Percentiles rank a stretch among this genome's conserved stretches.
These are phyloP conservation scores for Pyrocoelia pectoralis DNA, from an alignment of 2,888 invertebrate genomes.

Conservation along the genomic window DNA sequence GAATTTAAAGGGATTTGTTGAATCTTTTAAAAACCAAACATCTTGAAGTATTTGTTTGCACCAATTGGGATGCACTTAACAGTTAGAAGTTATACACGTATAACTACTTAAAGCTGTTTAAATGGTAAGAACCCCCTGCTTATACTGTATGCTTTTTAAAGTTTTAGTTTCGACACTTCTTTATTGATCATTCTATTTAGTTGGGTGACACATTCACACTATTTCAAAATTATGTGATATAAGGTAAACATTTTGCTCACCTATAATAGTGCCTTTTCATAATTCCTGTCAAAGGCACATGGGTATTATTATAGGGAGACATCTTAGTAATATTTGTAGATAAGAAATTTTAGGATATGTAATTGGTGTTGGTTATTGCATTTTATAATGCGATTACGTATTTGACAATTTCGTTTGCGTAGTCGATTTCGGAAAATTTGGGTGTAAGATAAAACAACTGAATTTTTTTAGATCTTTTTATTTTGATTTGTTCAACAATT, in stretches of 20 bases:
- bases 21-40: conserved; percentile 12
- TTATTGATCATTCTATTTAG: conserved; percentile 12
- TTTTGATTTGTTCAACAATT: no score
- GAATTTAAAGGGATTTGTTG: conserved; percentile 12
- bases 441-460: no score
- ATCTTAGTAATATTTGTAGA: no score
- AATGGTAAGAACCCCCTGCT: conserved; percentile 33
- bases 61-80: conserved; percentile 32
- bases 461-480: no score
- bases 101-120: conserved; percentile 36
- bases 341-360: no score
- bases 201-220: not conserved
- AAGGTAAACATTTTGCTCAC: not conserved
- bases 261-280: not conserved
- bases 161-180: conserved; percentile 24
- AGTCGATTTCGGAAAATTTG: no score
- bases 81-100: conserved; percentile 34
- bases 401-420: no score
- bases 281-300: no score
- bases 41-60: conserved; percentile 26
- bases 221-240: not conserved
- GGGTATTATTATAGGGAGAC: no score
- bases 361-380: no score
- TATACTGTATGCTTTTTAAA: conserved; percentile 13
- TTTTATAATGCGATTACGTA: no score